These are phyloP conservation scores for Tetramorium parvispinum DNA, from an alignment of 1,140 invertebrate genomes.

Conservation along the genomic window DNA sequence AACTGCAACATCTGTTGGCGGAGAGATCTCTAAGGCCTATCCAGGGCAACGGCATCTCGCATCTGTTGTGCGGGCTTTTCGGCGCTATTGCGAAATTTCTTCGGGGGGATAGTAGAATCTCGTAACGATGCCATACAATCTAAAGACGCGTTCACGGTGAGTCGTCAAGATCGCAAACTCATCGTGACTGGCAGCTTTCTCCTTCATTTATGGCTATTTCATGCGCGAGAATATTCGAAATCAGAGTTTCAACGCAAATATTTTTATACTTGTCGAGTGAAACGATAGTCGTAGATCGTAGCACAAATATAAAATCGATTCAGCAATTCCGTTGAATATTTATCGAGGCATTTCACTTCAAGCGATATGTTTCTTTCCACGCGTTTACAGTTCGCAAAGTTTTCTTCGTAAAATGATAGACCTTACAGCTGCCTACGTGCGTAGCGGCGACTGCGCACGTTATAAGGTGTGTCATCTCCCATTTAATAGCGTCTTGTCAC, in stretches of 20 bases:
- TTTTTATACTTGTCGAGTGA: background rate
- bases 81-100: constrained; percentile 58
- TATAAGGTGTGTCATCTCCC: constrained; percentile 17
- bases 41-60: constrained; percentile 51
- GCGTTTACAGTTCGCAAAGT: background rate
- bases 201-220: background rate
- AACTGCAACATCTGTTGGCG: constrained; percentile 76
- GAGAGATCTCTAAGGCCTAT: constrained; percentile 65
- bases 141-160: constrained; percentile 20
- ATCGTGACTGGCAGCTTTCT: constrained; percentile 57
- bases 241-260: background rate
- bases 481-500: constrained; percentile 58
- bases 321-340: background rate
- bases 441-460: background rate
- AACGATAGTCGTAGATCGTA: background rate
- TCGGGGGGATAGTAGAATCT: constrained; percentile 15
- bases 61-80: constrained; percentile 66
- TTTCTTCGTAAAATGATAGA: background rate
- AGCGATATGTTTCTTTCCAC: background rate
- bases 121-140: constrained; percentile 17
- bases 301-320: background rate
- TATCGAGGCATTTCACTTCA: background rate
- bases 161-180: constrained; percentile 42
- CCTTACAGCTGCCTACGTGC: background rate
- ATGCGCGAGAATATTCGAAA: constrained; percentile 16